phyloP scores from a whole-genome alignment of 2,797 vertebrate genomes.

The Sparidentex hasta region DNA sequence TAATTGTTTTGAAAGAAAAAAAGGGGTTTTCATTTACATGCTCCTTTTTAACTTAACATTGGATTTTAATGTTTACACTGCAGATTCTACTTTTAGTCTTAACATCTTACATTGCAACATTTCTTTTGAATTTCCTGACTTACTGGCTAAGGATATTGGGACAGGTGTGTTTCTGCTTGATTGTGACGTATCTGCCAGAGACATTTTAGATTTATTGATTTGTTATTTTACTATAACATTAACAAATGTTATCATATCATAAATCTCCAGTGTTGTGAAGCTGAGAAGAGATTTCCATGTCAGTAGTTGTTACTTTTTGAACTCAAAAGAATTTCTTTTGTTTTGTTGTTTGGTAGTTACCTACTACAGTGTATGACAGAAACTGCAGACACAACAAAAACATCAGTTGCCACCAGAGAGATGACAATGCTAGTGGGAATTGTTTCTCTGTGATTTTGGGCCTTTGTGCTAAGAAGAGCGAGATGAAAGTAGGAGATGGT shows the following conservation, averaged over 20 bases:
- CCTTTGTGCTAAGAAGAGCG: conserved; percentile 65
- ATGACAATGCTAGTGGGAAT: conserved; percentile 56
- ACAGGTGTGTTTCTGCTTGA: not conserved
- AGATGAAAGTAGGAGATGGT: conserved; percentile 62
- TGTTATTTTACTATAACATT: not conserved
- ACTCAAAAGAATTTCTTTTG: not conserved
- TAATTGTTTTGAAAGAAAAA: not conserved
- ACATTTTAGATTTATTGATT: not conserved
- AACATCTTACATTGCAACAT: not conserved
- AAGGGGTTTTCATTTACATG: not conserved
- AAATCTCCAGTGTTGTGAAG: not conserved
- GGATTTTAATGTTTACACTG: conserved; percentile 12
- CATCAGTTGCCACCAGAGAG: conserved; percentile 63
- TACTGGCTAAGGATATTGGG: not conserved
- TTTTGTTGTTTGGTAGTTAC: conserved; percentile 32
- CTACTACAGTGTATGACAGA: conserved; percentile 17
- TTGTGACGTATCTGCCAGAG: not conserved
- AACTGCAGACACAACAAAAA: conserved; percentile 68
- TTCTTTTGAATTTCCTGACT: conserved; percentile 3
- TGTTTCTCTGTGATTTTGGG: conserved; percentile 61
- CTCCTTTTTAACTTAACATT: not conserved
- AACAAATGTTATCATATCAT: not conserved
- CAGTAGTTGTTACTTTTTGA: not conserved
- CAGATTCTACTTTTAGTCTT: not conserved
- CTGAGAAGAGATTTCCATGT: not conserved